A percentile compares a stretch with the other conserved stretches of the same genome.
These are phyloP conservation scores for Neopipo cinnamomea DNA, from an alignment of 2,113 vertebrate species.

Conservation along the genomic window DNA sequence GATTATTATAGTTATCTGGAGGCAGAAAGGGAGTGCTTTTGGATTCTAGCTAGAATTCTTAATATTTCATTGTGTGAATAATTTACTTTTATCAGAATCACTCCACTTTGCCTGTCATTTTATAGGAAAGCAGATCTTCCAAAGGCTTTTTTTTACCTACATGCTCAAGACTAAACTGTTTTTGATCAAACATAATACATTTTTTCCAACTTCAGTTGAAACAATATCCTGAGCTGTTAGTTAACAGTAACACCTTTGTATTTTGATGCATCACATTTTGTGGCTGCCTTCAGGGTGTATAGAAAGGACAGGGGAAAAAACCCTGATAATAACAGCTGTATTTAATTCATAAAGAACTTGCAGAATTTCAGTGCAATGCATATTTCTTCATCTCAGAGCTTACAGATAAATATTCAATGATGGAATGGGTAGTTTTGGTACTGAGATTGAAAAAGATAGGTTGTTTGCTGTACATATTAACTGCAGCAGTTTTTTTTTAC, in stretches of 20 bases:
- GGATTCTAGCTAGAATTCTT: background rate
- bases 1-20: background rate
- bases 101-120: background rate
- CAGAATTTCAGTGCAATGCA: background rate
- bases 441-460: background rate
- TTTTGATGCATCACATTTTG: background rate
- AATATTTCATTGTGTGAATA: background rate
- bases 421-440: background rate
- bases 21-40: background rate
- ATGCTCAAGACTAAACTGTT: background rate
- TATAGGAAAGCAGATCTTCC: background rate
- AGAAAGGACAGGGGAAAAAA: background rate
- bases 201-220: background rate
- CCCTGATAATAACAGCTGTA: background rate
- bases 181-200: background rate
- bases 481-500: background rate
- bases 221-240: background rate
- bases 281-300: background rate
- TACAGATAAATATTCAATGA: background rate
- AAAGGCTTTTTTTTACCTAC: background rate
- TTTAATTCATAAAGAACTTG: background rate
- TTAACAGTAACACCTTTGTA: background rate
- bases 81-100: background rate
- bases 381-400: background rate
- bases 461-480: background rate